Conservation (phyloP, 2,113 vertebrate genomes). For the Poeciliopsis prolifica region DNA sequence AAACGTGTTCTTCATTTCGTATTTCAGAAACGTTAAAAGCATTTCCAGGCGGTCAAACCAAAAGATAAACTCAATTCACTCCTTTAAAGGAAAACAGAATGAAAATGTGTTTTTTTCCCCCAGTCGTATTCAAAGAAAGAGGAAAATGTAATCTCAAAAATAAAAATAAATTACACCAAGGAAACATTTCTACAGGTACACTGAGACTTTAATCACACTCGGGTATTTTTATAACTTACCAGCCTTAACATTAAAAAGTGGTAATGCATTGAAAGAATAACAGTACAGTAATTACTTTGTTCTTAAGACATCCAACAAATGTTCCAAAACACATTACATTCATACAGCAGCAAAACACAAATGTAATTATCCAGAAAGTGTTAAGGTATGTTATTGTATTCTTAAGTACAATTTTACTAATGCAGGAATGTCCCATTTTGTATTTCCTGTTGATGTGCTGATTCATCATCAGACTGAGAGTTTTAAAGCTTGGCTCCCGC, state of each 20-base stretch:
- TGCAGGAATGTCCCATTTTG: slow-evolving; percentile 17
- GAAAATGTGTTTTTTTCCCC: not conserved
- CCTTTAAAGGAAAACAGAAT: not conserved
- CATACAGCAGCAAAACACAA: not conserved
- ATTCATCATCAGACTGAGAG: not conserved
- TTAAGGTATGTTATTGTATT: not conserved
- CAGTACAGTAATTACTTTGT: not conserved
- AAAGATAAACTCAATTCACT: not conserved
- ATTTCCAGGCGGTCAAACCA: not conserved
- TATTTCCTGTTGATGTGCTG: slow-evolving; percentile 2
- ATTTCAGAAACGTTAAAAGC: not conserved
- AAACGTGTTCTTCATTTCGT: not conserved
- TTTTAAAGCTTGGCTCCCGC: slow-evolving; percentile 74
- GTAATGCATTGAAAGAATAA: not conserved
- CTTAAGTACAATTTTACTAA: not conserved
- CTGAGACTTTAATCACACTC: not conserved
- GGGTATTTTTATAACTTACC: not conserved
- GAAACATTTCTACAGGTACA: not conserved
- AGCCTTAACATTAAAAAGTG: not conserved
- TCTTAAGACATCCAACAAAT: not conserved
- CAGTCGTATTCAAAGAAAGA: not conserved
- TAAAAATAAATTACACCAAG: not conserved
- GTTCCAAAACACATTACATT: not conserved
- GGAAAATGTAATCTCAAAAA: not conserved
- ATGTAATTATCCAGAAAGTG: not conserved